A percentile compares a stretch with the other conserved stretches of the same genome.
phyloP scores from a whole-genome alignment of 2,797 vertebrate species.

The Aphelocoma californica region DNA sequence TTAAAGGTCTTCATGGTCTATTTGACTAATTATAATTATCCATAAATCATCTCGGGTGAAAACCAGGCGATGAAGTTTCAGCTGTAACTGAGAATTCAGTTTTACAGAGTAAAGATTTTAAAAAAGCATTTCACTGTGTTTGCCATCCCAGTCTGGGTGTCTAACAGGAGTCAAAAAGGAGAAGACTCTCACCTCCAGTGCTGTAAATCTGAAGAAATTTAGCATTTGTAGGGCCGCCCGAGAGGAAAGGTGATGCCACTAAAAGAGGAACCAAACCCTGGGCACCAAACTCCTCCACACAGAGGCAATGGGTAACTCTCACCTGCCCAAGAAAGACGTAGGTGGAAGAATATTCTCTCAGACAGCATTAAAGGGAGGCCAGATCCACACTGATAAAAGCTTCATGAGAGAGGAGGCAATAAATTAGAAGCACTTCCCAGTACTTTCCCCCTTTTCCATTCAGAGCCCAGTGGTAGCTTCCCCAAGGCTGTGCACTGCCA shows the following conservation, averaged over 20 bases:
- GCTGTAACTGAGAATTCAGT: neutral
- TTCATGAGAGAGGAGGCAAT: neutral
- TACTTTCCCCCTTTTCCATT: neutral
- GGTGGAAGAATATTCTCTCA: neutral
- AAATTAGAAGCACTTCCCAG: fast-evolving
- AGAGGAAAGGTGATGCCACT: neutral
- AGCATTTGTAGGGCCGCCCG: fast-evolving
- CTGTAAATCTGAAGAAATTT: neutral
- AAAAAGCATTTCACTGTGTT: neutral
- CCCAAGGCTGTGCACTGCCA: fast-evolving
- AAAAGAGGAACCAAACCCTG: neutral
- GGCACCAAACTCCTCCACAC: fast-evolving
- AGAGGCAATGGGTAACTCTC: neutral
- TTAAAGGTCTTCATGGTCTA: constrained; percentile 33
- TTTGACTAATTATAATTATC: constrained; percentile 47
- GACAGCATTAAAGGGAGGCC: neutral
- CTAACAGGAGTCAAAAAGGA: neutral
- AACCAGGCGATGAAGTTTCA: neutral
- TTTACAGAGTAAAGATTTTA: neutral
- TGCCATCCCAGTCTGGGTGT: neutral
- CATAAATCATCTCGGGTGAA: constrained; percentile 6
- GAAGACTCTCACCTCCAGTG: neutral
- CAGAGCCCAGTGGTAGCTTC: neutral
- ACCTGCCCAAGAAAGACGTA: neutral
- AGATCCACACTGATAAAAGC: neutral